phyloP scores from a whole-genome alignment of 2,888 invertebrate genomes.

The Gari tellinella region DNA sequence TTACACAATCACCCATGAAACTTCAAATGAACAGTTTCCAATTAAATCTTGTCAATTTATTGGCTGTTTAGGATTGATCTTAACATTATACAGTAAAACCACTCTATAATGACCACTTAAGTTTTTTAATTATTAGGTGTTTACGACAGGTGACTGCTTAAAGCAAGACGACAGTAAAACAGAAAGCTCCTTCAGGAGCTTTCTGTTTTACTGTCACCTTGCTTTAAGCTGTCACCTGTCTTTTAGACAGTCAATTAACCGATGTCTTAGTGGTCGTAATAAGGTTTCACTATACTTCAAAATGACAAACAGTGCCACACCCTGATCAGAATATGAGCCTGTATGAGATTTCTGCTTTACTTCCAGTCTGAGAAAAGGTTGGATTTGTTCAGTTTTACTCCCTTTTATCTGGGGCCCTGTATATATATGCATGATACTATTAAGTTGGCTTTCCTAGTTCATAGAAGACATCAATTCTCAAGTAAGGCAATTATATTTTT shows the following conservation, averaged over 20 bases:
- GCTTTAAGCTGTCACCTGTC: too few species aligned
- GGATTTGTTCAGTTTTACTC: neutral
- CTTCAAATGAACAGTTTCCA: neutral
- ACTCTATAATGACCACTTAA: too few species aligned
- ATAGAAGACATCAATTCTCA: neutral
- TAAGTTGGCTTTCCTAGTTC: neutral
- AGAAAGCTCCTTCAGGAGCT: too few species aligned
- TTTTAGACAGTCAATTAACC: too few species aligned
- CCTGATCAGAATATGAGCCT: neutral
- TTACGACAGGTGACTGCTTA: too few species aligned
- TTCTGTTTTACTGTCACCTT: too few species aligned
- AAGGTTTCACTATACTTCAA: neutral
- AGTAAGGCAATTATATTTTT: neutral
- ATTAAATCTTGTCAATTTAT: neutral
- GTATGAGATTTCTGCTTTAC: neutral
- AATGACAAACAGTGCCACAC: neutral
- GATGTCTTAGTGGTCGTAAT: neutral
- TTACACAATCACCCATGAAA: too few species aligned
- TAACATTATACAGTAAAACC: too few species aligned
- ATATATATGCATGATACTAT: too few species aligned
- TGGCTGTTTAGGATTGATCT: too few species aligned
- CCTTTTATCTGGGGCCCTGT: neutral
- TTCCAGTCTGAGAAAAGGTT: neutral
- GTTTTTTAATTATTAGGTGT: too few species aligned
- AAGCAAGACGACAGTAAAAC: too few species aligned